Evolutionary conservation across 2,888 invertebrate genomes (phyloP), one percentile per base, ranked within the genome.

Genomic region (Oscheius sp.): DNA sequence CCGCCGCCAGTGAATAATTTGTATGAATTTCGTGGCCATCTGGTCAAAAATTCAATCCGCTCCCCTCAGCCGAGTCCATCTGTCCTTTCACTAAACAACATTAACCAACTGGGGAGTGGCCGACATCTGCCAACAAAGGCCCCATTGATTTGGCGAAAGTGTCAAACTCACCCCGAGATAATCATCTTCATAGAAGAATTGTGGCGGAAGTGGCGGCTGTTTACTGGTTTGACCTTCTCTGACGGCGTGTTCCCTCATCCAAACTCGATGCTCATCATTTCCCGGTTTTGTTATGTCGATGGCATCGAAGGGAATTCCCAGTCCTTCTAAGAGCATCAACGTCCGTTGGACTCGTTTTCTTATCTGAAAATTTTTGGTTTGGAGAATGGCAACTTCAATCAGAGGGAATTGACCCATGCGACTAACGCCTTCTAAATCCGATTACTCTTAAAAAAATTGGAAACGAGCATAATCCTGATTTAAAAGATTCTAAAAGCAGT

Each of bases 221-320:
- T 79, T 82, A 21, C 18, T 18, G 43, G 83, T 76, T 1, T 75
- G 53, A 12, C 76, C 77, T 25, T 79, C 76, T 6, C 85, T 76
- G 69, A 89, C 89, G 56, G 89, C 90, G 89, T 95, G 94, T 87
- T 92, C 93, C 90, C 95, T 94, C 95, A 98, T 96, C 88, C 94
- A 94, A 85, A 94, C 94, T 90, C 95, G 63, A n/a, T 78, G 75
- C 52, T 81, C 76, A 0, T 76, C 77, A 35, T 93, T 93, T 68
- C 94, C 94, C 21, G 96, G 95, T 89, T 96, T 96, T 64, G 96
- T 94, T 88, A 98, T 96, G 90, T 98, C 98, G 88, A 98, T 93
- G 76, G 93, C 91, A 89, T 94, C 93, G 90, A 95, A 96, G 85
- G 93, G 92, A 84, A 98, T 93, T 90, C 92, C 93, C 91, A 95